Conservation (phyloP, 2,113 vertebrate genomes). For the Gorsachius goisagi region DNA sequence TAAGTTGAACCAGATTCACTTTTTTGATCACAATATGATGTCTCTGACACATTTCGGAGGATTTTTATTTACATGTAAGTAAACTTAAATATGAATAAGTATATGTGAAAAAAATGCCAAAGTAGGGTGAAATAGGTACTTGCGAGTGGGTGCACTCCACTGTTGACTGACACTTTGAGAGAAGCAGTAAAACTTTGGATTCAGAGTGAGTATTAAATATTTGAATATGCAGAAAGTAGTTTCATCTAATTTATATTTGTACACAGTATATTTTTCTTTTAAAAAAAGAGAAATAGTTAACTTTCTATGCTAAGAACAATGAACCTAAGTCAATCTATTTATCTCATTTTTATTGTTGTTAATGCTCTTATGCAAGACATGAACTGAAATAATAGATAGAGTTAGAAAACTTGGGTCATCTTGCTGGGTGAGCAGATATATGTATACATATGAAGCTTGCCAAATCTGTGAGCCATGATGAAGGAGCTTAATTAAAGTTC, state of each 20-base stretch:
- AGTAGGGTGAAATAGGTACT: not conserved
- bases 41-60: not conserved
- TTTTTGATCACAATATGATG: not conserved
- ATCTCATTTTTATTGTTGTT: not conserved
- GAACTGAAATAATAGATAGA: not conserved
- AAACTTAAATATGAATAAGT: not conserved
- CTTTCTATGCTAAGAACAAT: not conserved
- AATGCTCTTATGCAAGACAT: not conserved
- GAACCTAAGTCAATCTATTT: not conserved
- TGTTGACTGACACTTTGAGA: not conserved
- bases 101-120: not conserved
- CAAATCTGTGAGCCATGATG: constrained; percentile 35
- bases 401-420: constrained; percentile 1
- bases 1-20: not conserved
- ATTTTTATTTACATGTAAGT: not conserved
- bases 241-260: not conserved
- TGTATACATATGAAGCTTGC: not conserved
- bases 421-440: constrained; percentile 5
- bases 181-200: not conserved
- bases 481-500: constrained; percentile 65
- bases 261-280: not conserved
- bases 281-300: not conserved
- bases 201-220: not conserved
- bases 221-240: not conserved
- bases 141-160: not conserved